phyloP scores from a whole-genome alignment of 2,888 invertebrate genomes.

The Drosophila mercatorum region DNA sequence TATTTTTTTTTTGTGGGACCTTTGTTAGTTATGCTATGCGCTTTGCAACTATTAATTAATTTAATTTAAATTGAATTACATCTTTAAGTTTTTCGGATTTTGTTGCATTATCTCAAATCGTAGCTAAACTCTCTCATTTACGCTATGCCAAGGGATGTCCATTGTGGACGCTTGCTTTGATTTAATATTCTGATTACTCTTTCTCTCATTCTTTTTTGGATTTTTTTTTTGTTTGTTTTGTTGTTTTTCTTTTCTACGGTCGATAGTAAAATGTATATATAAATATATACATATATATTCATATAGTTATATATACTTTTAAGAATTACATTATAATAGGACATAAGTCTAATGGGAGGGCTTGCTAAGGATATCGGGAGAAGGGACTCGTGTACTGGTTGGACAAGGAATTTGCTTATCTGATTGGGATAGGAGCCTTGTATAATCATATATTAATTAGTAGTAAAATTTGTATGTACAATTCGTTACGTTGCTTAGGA shows the following conservation, averaged over 20 bases:
- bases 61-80: conserved; percentile 79
- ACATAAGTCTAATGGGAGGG: conserved; percentile 71
- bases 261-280: conserved; percentile 79
- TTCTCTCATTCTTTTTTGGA: conserved; percentile 4
- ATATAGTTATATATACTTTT: conserved; percentile 74
- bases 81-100: conserved; percentile 50
- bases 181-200: conserved; percentile 61
- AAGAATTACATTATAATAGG: conserved; percentile 79
- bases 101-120: conserved; percentile 61
- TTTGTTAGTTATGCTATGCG: conserved; percentile 74
- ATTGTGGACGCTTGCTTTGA: conserved; percentile 64
- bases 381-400: conserved; percentile 21
- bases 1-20: conserved; percentile 11
- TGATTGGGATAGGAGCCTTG: conserved; percentile 45
- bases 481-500: conserved; percentile 83
- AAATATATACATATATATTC: conserved; percentile 62
- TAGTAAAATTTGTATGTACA: conserved; percentile 83
- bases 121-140: conserved; percentile 58
- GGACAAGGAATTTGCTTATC: conserved; percentile 22
- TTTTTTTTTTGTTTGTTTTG: conserved; percentile 42
- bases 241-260: conserved; percentile 60
- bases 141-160: conserved; percentile 46
- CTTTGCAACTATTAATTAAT: conserved; percentile 76
- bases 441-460: conserved; percentile 73
- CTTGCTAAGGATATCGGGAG: conserved; percentile 48